These are phyloP conservation scores for Sebastes baramenuke DNA, from an alignment of 2,797 vertebrate species.

Conservation along the genomic window DNA sequence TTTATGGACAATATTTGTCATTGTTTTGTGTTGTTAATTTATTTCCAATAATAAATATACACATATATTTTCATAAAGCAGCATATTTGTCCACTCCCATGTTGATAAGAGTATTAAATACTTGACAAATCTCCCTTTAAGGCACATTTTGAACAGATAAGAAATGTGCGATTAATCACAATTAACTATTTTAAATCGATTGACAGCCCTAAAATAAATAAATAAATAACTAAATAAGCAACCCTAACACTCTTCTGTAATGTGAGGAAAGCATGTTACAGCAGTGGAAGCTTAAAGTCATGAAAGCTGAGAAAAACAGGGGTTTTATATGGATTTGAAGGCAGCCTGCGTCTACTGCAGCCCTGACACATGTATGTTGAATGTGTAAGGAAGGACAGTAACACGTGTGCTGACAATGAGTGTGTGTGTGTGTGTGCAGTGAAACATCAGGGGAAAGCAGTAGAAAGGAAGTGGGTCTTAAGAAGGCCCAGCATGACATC, in stretches of 20 bases:
- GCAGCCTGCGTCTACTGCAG: constrained; percentile 15
- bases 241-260: neutral
- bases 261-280: neutral
- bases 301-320: constrained; percentile 2
- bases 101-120: too few species aligned
- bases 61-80: too few species aligned
- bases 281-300: constrained; percentile 20
- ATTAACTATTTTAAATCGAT: too few species aligned
- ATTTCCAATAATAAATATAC: too few species aligned
- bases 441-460: constrained; percentile 15
- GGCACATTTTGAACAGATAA: too few species aligned
- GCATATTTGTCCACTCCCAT: too few species aligned
- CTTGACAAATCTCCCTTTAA: too few species aligned
- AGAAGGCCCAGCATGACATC: constrained; percentile 59
- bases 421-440: neutral
- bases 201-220: too few species aligned
- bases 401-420: constrained; percentile 3
- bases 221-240: neutral
- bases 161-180: too few species aligned
- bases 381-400: constrained; percentile 4
- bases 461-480: constrained; percentile 46
- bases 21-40: too few species aligned
- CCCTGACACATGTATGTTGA: constrained; percentile 30
- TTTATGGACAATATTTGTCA: too few species aligned
- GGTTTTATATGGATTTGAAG: constrained; percentile 36